Base-by-base conservation (phyloP, 1,140 invertebrate genomes). In the Apolygus lucorum region DNA sequence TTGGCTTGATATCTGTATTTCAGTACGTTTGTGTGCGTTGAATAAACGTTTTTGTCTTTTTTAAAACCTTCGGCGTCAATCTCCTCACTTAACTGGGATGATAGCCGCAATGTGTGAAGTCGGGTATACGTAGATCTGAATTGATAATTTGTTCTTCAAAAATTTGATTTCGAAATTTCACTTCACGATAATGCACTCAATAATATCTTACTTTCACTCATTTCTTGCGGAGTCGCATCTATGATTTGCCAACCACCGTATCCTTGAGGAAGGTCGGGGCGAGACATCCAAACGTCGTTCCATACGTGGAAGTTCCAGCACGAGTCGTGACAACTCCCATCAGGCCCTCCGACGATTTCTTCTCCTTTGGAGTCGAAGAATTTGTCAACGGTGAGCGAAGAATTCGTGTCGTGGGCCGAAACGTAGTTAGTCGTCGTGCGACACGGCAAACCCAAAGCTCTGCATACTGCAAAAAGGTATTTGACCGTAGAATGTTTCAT, bases 251-350 rank as follows among this genome's bases (percentile, higher is more conserved):
- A 91, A 2, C 90, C 90, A 34, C 87, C 88, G 76, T 89, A 88
- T 22, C 87, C 88, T 75, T 73, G 54, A 13, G 89, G 88, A 25
- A 92, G 79, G 77, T 92, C 90, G 8, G 87, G 86, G 68, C 90
- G 77, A 29, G 83, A 81, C 85, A 91, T 90, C 90, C 90, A 92
- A 63, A 89, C 88, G 70, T 92, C 90, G 75, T 90, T 91, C 90
- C 90, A 92, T 0, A 89, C 88, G 76, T 92, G 90, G 81, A 90
- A 93, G 79, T 91, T 91, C 90, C 87, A 87, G 73, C 83, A 84
- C 4, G 82, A 84, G 74, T 86, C 84, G 69, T 79, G 82, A 68
- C 81, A 85, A 72, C 84, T 82, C 70, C 84, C 83, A 74, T 84
- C 82, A 0, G 84, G 84, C 13, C 84, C 84, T 63, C 83, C 82